Evolutionary conservation across 2,113 vertebrate genomes (phyloP), one percentile per base, ranked within the genome.

Genomic region (Chelonoidis abingdonii): DNA sequence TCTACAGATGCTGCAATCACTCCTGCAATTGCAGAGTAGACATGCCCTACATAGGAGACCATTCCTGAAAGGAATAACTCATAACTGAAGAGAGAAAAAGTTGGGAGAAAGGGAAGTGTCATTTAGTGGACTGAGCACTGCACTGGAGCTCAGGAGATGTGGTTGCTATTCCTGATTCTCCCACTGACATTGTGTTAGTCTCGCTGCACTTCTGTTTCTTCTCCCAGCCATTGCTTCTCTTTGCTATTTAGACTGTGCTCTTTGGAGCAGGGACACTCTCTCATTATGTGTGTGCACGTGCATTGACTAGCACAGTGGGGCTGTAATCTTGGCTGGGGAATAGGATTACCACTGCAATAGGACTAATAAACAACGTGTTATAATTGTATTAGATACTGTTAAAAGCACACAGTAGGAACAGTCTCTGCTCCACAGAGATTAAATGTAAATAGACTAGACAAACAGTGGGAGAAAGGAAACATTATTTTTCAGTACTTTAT

Each of bases 161-260:
- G n/a, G 1, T 76, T 87, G 8, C 29, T 59, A 35, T 47, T 11
- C 24, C 56, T 49, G 27, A 19, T 85, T 82, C 47, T 79, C 52
- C 52, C 57, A 19, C 78, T 44, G 44, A 56, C 29, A 11, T 75
- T 72, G 31, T n/a, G 19, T 22, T 38, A 72, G 16, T 53, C 17
- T 0, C 0, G 31, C 25, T 5, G 29, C 5, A 0, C 4, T 44
- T 31, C 31, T 9, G 2, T 79, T 13, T 4, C 5, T 5, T 79
- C 8, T 75, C 22, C 25, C 31, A 17, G 35, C n/a, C 8, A 17
- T 22, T 65, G 22, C 57, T 49, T 65, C 69, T 85, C 1, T 54
- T 72, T 19, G 17, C 0, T 41, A 1, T 1, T 24, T 27, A 52
- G 13, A 8, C 75, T 12, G 6, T 9, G 35, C 35, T 41, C n/a